phyloP scores from a whole-genome alignment of 2,888 invertebrate species.

The Sarcophaga subvicina region DNA sequence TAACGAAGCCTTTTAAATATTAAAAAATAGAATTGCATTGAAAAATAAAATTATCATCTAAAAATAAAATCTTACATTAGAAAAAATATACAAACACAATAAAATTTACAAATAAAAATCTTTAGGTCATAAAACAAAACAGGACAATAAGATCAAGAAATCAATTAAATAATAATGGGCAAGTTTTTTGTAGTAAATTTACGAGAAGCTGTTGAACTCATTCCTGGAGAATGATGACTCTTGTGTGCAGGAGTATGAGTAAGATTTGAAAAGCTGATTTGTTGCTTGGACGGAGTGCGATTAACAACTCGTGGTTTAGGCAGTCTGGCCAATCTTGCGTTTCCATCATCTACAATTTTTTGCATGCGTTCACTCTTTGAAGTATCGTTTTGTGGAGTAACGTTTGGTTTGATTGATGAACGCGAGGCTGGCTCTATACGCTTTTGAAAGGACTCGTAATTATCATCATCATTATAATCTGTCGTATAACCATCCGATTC shows the following conservation, averaged over 20 bases:
- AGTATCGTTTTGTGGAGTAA: conserved; percentile 16
- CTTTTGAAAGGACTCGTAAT: conserved; percentile 73
- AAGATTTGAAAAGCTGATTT: conserved; percentile 56
- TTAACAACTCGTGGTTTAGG: conserved; percentile 69
- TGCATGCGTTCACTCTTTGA: conserved; percentile 62
- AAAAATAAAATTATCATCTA: background rate
- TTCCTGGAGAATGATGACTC: conserved; percentile 64
- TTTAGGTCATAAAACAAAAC: conserved; percentile 8
- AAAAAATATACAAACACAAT: background rate
- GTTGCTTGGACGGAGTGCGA: conserved; percentile 70
- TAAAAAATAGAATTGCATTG: background rate
- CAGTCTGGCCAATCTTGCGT: conserved; percentile 57
- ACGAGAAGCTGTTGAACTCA: conserved; percentile 67
- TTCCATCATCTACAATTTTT: conserved; percentile 64
- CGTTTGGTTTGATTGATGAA: conserved; percentile 71
- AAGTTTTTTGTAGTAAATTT: conserved; percentile 77
- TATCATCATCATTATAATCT: conserved; percentile 68
- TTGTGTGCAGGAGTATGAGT: conserved; percentile 41
- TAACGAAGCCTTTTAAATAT: background rate
- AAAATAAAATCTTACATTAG: conserved; percentile 15
- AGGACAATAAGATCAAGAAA: conserved; percentile 10
- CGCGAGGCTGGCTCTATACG: conserved; percentile 73
- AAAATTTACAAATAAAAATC: background rate
- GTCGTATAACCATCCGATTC: conserved; percentile 51
- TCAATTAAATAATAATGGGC: conserved; percentile 75